A percentile compares a stretch with the other conserved stretches of the same genome.
phyloP scores from a whole-genome alignment of 2,113 vertebrate genomes.

The Turdus rufiventris region DNA sequence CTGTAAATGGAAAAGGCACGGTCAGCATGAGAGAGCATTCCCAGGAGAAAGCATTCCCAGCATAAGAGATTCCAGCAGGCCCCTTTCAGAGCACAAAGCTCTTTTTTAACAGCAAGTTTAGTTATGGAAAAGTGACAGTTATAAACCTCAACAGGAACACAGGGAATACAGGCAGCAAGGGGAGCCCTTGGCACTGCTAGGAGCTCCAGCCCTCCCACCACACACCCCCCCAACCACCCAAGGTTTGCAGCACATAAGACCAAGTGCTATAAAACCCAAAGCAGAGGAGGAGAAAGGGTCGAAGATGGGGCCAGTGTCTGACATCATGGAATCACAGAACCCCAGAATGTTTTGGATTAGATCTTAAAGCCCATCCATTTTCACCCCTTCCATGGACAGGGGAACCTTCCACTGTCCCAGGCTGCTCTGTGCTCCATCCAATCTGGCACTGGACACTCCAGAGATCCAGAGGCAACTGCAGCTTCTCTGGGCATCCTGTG shows the following conservation, averaged over 20 bases:
- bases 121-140: background rate
- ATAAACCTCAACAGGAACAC: background rate
- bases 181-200: background rate
- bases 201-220: background rate
- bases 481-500: rapidly evolving
- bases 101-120: background rate
- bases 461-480: background rate
- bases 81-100: background rate
- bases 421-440: rapidly evolving
- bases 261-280: background rate
- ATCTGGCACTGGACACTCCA: background rate
- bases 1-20: constrained; percentile 34
- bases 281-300: background rate
- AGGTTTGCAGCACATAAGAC: background rate
- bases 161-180: background rate
- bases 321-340: background rate
- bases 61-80: background rate
- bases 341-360: background rate
- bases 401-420: background rate
- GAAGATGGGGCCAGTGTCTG: rapidly evolving
- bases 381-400: background rate
- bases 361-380: background rate
- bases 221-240: background rate
- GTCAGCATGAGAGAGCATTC: background rate
- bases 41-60: background rate